Conservation (phyloP, 1,140 invertebrate genomes). For the Orchesella cincta region DNA sequence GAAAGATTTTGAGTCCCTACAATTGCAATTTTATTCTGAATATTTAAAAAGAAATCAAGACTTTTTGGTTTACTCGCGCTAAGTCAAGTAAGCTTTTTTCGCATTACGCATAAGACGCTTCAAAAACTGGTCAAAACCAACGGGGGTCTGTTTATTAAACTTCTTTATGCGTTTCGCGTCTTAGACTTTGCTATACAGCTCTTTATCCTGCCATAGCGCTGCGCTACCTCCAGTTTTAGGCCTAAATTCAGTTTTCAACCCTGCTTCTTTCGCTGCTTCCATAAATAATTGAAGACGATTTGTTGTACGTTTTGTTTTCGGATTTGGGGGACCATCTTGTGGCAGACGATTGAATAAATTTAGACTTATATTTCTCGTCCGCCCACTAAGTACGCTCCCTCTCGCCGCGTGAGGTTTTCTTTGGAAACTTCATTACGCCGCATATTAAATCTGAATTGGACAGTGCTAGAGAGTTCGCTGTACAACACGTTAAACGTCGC, state of each 20-base stretch:
- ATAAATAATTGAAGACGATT: not conserved
- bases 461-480: not conserved
- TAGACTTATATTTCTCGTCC: too few relatives aligned
- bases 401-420: not conserved
- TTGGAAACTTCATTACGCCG: not conserved
- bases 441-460: not conserved
- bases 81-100: not conserved
- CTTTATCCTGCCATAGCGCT: not conserved
- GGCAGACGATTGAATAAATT: not conserved
- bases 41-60: not conserved
- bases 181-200: not conserved
- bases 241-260: not conserved
- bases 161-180: not conserved
- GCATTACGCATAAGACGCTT: not conserved
- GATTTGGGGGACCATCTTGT: not conserved
- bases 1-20: not conserved
- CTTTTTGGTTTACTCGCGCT: not conserved
- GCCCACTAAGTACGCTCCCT: not conserved
- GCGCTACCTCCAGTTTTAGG: not conserved
- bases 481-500: not conserved
- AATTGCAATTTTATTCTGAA: not conserved
- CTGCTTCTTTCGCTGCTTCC: not conserved
- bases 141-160: not conserved
- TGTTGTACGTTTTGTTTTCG: not conserved
- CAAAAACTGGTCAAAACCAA: not conserved